A percentile compares a stretch with the other conserved stretches of the same genome.
Conservation (phyloP, 2,888 invertebrate genomes). For the Vanessa cardui region DNA sequence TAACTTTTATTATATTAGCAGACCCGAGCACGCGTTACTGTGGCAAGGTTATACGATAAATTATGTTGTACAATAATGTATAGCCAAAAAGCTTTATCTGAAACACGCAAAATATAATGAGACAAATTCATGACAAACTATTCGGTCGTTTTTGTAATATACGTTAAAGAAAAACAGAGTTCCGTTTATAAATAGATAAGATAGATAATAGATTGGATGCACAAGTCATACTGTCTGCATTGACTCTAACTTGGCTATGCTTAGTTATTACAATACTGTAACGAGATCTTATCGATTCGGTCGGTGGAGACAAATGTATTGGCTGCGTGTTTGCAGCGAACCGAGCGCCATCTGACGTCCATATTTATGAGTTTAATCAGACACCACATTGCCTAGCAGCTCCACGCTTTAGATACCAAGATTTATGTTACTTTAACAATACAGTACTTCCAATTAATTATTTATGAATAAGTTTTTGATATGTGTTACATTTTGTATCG, state of each 20-base stretch:
- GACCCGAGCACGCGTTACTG: too few relatives aligned
- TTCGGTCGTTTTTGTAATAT: too few relatives aligned
- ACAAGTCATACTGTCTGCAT: not conserved
- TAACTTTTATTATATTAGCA: too few relatives aligned
- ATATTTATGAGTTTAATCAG: slow-evolving; percentile 81
- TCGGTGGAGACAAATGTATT: slow-evolving; percentile 70
- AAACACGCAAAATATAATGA: too few relatives aligned
- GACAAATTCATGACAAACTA: too few relatives aligned
- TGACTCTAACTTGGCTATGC: slow-evolving; percentile 2
- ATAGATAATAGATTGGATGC: not conserved
- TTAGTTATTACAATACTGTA: slow-evolving; percentile 13
- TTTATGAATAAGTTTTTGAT: not conserved
- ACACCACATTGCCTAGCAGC: slow-evolving; percentile 32
- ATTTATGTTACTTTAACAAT: not conserved
- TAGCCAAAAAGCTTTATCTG: too few relatives aligned
- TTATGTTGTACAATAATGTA: too few relatives aligned
- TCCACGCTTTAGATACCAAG: not conserved
- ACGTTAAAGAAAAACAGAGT: too few relatives aligned
- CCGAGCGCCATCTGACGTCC: slow-evolving; percentile 72
- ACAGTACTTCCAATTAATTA: not conserved
- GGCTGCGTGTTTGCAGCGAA: slow-evolving; percentile 78
- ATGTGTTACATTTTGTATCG: too few relatives aligned
- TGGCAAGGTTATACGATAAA: too few relatives aligned
- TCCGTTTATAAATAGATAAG: too few relatives aligned
- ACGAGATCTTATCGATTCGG: slow-evolving; percentile 13